A percentile compares a stretch with the other conserved stretches of the same genome.
phyloP scores from a whole-genome alignment of 2,888 invertebrate species.

The Perithous albicinctus region DNA sequence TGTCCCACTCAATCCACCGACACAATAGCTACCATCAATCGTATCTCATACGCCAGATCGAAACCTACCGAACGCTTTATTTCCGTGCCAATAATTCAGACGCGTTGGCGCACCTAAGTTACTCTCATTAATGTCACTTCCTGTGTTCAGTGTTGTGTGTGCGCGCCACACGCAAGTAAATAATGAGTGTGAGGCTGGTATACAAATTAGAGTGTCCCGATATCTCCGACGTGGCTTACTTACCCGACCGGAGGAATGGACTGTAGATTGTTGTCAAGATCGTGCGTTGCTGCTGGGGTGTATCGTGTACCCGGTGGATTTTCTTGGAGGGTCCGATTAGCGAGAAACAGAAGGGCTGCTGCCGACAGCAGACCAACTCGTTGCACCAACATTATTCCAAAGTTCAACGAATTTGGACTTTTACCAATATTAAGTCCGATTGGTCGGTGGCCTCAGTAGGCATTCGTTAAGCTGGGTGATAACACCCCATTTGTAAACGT shows the following conservation, averaged over 20 bases:
- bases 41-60: slow-evolving; percentile 68
- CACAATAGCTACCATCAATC: slow-evolving; percentile 66
- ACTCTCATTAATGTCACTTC: slow-evolving; percentile 66
- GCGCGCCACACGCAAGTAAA: slow-evolving; percentile 24
- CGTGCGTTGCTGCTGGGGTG: slow-evolving; percentile 71
- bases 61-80: slow-evolving; percentile 61
- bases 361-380: slow-evolving; percentile 63
- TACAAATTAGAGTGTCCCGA: not conserved
- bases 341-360: slow-evolving; percentile 60
- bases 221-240: slow-evolving; percentile 60
- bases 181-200: slow-evolving; percentile 18
- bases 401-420: slow-evolving; percentile 41
- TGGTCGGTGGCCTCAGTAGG: slow-evolving; percentile 40
- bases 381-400: slow-evolving; percentile 51
- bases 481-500: slow-evolving; percentile 43
- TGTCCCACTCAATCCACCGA: slow-evolving; percentile 29
- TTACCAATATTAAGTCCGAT: slow-evolving; percentile 52
- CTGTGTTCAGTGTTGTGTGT: slow-evolving; percentile 33
- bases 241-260: slow-evolving; percentile 76
- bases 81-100: slow-evolving; percentile 72
- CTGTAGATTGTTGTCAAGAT: slow-evolving; percentile 76
- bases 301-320: slow-evolving; percentile 69
- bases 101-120: slow-evolving; percentile 68
- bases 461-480: slow-evolving; percentile 56
- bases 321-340: slow-evolving; percentile 63